Conservation (phyloP, 2,797 vertebrate species). For the Cuniculus paca region DNA sequence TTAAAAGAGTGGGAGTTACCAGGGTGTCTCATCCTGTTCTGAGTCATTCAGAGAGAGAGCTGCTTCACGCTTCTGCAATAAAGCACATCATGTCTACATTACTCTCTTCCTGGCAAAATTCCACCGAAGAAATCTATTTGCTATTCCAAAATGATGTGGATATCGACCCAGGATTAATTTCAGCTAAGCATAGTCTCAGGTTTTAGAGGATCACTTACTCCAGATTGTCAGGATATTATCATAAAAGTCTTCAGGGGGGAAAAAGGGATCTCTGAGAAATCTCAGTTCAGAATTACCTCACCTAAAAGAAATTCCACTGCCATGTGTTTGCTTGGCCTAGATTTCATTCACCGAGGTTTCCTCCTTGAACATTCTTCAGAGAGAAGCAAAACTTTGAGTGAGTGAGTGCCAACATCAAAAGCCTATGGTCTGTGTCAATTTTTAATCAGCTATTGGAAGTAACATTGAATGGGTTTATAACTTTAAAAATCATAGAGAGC, state of each 20-base stretch:
- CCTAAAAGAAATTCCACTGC: slow-evolving; percentile 84
- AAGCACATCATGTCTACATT: slow-evolving; percentile 62
- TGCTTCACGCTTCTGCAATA: slow-evolving; percentile 68
- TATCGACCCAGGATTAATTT: slow-evolving; percentile 78
- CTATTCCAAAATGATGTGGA: slow-evolving; percentile 80
- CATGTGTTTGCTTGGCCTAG: slow-evolving; percentile 84
- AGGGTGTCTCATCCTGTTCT: not conserved
- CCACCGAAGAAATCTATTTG: slow-evolving; percentile 81
- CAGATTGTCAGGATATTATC: slow-evolving; percentile 82
- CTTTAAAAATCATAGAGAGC: slow-evolving; percentile 14
- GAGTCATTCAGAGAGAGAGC: slow-evolving; percentile 29
- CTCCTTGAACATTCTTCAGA: slow-evolving; percentile 52
- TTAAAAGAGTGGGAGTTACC: not conserved
- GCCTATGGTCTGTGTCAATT: not conserved
- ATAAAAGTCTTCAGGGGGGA: slow-evolving; percentile 80
- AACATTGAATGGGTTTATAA: not conserved
- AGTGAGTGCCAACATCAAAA: slow-evolving; percentile 17
- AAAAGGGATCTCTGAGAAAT: slow-evolving; percentile 74
- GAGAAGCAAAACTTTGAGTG: slow-evolving; percentile 61
- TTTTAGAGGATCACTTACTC: slow-evolving; percentile 85
- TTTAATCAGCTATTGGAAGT: slow-evolving; percentile 7
- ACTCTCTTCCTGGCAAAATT: slow-evolving; percentile 76
- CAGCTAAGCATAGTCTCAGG: slow-evolving; percentile 73
- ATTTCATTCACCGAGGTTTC: slow-evolving; percentile 72
- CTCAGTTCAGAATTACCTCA: slow-evolving; percentile 86